phyloP scores from a whole-genome alignment of 2,888 invertebrate genomes.

The Mythimna pallens region DNA sequence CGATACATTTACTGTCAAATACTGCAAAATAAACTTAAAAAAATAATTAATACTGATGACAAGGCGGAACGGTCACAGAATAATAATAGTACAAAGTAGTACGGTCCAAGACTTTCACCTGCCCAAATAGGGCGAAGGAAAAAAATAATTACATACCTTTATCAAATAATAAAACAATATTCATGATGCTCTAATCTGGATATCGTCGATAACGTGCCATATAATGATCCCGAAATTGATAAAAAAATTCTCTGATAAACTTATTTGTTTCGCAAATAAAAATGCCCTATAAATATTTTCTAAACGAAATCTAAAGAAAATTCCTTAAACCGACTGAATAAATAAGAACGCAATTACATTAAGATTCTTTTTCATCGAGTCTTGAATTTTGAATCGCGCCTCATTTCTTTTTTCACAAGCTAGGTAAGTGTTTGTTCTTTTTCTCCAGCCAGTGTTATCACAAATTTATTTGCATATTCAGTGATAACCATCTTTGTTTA shows the following conservation, averaged over 20 bases:
- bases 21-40: too few relatives aligned
- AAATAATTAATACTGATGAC: too few relatives aligned
- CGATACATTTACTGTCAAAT: too few relatives aligned
- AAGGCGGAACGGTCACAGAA: too few relatives aligned
- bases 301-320: neutral
- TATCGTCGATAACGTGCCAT: neutral
- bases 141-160: too few relatives aligned
- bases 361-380: conserved; percentile 5
- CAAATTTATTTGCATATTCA: conserved; percentile 65
- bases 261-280: neutral
- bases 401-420: conserved; percentile 33
- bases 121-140: too few relatives aligned
- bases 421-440: conserved; percentile 33
- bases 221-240: neutral
- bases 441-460: conserved; percentile 59
- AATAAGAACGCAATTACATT: conserved; percentile 10
- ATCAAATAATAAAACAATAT: too few relatives aligned
- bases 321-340: neutral
- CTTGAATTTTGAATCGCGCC: conserved; percentile 33
- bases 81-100: too few relatives aligned
- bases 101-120: too few relatives aligned
- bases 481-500: conserved; percentile 74
- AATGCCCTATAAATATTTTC: neutral
- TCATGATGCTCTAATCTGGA: too few relatives aligned
- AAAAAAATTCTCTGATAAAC: neutral